Percentiles rank a stretch among this genome's conserved stretches.
phyloP scores from a whole-genome alignment of 2,113 vertebrate genomes.

The Thryonomys swinderianus region DNA sequence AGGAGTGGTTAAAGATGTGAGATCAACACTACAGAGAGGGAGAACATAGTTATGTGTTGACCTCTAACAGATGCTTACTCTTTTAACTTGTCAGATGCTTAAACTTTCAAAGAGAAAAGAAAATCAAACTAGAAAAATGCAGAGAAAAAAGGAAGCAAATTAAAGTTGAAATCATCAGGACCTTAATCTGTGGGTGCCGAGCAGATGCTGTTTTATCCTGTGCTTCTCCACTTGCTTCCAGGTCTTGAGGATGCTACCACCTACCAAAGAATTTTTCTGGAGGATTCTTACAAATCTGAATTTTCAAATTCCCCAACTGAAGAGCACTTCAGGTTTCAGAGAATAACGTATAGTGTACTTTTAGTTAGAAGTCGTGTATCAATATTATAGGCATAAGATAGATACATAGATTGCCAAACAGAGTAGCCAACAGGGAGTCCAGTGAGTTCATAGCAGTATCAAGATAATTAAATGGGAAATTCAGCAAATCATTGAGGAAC shows the following conservation, averaged over 20 bases:
- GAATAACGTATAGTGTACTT: not conserved
- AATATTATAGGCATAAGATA: not conserved
- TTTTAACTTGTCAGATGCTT: not conserved
- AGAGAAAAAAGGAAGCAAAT: not conserved
- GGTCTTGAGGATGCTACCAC: not conserved
- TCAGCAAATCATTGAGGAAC: not conserved
- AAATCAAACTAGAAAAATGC: not conserved
- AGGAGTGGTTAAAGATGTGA: not conserved
- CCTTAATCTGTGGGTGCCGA: not conserved
- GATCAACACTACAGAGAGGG: not conserved
- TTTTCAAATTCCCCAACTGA: not conserved
- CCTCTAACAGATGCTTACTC: not conserved
- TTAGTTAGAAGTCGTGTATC: not conserved
- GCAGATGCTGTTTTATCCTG: not conserved
- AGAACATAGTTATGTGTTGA: not conserved
- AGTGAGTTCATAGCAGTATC: not conserved
- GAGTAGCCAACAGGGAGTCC: not conserved
- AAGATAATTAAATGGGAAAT: not conserved
- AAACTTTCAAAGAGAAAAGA: not conserved
- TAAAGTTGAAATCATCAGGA: not conserved
- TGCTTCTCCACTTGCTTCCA: not conserved
- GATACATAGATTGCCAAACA: too few relatives aligned
- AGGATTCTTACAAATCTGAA: not conserved
- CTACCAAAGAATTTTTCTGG: not conserved
- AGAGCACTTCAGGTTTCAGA: not conserved